A percentile compares a stretch with the other conserved stretches of the same genome.
phyloP scores from a whole-genome alignment of 2,888 invertebrate species.

The Orthosia gothica region DNA sequence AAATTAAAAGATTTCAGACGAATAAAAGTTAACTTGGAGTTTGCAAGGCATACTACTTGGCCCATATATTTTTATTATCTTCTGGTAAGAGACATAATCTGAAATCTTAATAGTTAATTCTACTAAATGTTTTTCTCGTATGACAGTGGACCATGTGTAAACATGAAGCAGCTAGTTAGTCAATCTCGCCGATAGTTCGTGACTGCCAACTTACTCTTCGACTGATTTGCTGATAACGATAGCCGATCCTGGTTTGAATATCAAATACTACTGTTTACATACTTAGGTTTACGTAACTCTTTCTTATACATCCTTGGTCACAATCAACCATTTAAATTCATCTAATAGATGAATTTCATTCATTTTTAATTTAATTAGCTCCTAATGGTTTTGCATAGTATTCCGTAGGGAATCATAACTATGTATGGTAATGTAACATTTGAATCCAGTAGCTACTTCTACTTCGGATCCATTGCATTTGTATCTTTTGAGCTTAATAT shows the following conservation, averaged over 20 bases:
- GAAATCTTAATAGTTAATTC: background rate
- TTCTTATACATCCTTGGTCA: background rate
- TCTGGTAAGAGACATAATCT: background rate
- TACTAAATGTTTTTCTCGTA: constrained; percentile 32
- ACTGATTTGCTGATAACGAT: constrained; percentile 67
- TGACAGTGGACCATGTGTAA: constrained; percentile 49
- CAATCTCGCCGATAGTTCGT: constrained; percentile 73
- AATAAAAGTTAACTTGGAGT: background rate
- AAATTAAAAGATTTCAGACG: background rate
- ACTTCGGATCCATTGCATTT: background rate
- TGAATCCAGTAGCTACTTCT: background rate
- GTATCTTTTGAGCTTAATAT: background rate
- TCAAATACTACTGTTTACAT: constrained; percentile 43
- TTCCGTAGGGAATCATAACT: background rate
- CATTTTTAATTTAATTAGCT: no score
- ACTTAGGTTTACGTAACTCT: constrained; percentile 16
- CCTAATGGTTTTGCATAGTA: background rate
- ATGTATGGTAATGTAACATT: background rate
- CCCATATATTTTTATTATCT: background rate
- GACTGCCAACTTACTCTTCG: constrained; percentile 76
- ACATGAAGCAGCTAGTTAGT: constrained; percentile 55
- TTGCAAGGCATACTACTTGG: background rate
- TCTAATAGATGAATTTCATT: background rate
- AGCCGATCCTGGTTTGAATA: constrained; percentile 59
- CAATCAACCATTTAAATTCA: background rate